Evolutionary conservation across 2,113 vertebrate species (phyloP), one percentile per base, ranked within the genome.

Genomic region (Stigmatopora argus): DNA sequence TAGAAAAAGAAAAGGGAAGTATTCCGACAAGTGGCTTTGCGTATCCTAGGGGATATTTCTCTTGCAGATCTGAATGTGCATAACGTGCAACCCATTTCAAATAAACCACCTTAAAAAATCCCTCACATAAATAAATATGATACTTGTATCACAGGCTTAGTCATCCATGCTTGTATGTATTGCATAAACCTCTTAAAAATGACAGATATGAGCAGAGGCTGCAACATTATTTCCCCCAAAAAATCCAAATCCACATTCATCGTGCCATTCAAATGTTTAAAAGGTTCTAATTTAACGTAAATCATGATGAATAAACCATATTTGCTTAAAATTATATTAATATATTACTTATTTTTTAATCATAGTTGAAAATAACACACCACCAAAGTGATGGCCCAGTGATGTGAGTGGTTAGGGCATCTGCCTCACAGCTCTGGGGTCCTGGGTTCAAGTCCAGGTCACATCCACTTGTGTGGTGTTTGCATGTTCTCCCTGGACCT

Each of bases 21-120:
- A 38, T 4, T 23, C n/a, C 71, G 66, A 74, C 34, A 75, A 73
- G 44, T 53, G 26, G 72, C 62, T 34, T 12, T 69, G 56, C 45
- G 17, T 47, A 31, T 62, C 46, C 17, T 15, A 4, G 45, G 31
- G 26, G 26, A 19, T 7, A 13, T 18, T 23, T 65, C 7, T 34
- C 31, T 14, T 64, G 26, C 45, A 55, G 65, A 62, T 19, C n/a
- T 58, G 12, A 45, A 23, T 47, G 26, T 66, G 65, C 78, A 62
- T 74, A 78, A 57, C 23, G 26, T 34, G 14, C 8, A 0, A 23
- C 38, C 38, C 12, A 61, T 12, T 41, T 45, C 12, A 61, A 61
- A 1, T 23, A 44, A 45, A 14, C 45, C n/a, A 23, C 14, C 13
- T 41, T 23, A 26, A 2, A 31, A 56, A 31, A 26, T 31, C 23